A percentile compares a stretch with the other conserved stretches of the same genome.
Conservation (phyloP, 2,113 vertebrate genomes). For the Sorex fumeus region DNA sequence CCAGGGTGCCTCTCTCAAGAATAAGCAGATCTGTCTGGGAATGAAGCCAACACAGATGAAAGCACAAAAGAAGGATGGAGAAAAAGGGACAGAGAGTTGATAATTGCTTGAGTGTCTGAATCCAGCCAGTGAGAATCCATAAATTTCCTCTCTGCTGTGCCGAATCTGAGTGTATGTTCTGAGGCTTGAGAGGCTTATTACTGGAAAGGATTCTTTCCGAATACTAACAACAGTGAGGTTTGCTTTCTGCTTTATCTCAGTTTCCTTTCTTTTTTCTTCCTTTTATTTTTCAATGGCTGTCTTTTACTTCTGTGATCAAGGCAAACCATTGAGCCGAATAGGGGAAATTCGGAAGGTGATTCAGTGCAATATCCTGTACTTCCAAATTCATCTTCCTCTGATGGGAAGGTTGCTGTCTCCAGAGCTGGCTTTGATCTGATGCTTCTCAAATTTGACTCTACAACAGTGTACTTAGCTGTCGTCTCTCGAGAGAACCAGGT, state of each 20-base stretch:
- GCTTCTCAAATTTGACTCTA: neutral
- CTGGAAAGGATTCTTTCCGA: constrained; percentile 33
- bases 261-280: neutral
- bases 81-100: neutral
- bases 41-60: neutral
- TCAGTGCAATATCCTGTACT: neutral
- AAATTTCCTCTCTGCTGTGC: neutral
- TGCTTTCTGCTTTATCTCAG: constrained; percentile 46
- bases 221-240: neutral
- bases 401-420: neutral
- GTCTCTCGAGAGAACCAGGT: neutral
- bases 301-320: constrained; percentile 44
- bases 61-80: neutral
- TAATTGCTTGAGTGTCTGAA: neutral
- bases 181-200: constrained; percentile 18
- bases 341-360: neutral
- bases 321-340: neutral
- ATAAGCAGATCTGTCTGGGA: neutral
- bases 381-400: neutral
- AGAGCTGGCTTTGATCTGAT: too few relatives aligned
- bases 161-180: constrained; percentile 39
- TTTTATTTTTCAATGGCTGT: neutral
- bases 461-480: neutral
- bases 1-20: constrained; percentile 14
- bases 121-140: neutral